Evolutionary conservation across 2,113 vertebrate genomes (phyloP).

Genomic region (Sminthopsis crassicaudata): DNA sequence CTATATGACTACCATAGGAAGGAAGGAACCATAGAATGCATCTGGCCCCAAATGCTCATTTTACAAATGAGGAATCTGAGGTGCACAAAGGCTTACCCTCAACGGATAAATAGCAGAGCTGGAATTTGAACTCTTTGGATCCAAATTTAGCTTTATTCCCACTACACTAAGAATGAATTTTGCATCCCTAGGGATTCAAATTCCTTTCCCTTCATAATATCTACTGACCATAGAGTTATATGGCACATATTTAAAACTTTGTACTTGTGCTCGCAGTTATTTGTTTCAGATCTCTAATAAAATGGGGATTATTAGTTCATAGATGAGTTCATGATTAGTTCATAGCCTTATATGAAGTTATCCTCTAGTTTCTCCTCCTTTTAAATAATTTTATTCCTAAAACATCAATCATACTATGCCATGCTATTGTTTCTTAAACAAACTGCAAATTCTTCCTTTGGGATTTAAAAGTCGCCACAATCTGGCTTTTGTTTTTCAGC

Average conservation of each 20-base stretch:
- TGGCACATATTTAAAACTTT: background rate
- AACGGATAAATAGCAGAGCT: background rate
- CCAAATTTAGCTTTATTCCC: background rate
- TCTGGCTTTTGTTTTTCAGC: background rate
- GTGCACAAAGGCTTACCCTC: background rate
- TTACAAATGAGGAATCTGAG: background rate
- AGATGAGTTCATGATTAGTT: too few relatives aligned
- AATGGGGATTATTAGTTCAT: background rate
- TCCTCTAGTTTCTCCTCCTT: background rate
- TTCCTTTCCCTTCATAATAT: background rate
- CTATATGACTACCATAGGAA: background rate
- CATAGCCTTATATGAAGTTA: background rate
- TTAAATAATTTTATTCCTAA: background rate
- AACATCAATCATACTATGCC: background rate
- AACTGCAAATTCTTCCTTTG: background rate
- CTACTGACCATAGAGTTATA: background rate
- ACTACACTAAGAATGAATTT: background rate
- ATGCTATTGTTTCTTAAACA: background rate
- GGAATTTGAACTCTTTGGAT: background rate
- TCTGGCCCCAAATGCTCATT: background rate
- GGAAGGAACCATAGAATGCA: background rate
- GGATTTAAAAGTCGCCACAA: background rate
- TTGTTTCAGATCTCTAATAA: background rate
- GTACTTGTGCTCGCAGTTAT: background rate
- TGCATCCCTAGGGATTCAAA: background rate